A percentile compares a stretch with the other conserved stretches of the same genome.
phyloP scores from a whole-genome alignment of 2,113 vertebrate species.

The Hyla sarda region DNA sequence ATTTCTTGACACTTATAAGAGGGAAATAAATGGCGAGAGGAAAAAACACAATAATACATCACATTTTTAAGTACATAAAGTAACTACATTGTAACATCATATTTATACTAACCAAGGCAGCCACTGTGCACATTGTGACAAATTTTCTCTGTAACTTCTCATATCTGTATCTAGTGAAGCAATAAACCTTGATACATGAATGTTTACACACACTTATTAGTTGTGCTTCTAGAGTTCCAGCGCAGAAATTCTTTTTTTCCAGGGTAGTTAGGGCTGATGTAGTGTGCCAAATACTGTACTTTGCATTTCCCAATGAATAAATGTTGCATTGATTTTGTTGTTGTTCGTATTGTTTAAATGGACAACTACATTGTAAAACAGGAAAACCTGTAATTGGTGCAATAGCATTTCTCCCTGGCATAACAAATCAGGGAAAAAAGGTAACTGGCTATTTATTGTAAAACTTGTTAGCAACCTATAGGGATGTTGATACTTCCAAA shows the following conservation, averaged over 20 bases:
- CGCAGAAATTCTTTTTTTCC: slow-evolving; percentile 27
- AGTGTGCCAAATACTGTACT: neutral
- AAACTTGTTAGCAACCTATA: too few relatives aligned
- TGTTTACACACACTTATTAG: slow-evolving; percentile 40
- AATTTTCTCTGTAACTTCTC: slow-evolving; percentile 15
- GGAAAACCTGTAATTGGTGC: neutral
- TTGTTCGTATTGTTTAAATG: neutral
- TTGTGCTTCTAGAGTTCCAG: slow-evolving; percentile 21
- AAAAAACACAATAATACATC: slow-evolving; percentile 28
- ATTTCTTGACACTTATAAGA: slow-evolving; percentile 35
- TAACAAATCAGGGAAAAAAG: too few relatives aligned
- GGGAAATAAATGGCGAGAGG: slow-evolving; percentile 11
- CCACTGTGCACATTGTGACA: slow-evolving; percentile 16
- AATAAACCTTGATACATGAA: slow-evolving; percentile 36
- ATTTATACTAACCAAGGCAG: slow-evolving; percentile 12
- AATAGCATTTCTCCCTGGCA: neutral
- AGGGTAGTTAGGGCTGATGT: slow-evolving; percentile 11
- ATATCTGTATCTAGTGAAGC: slow-evolving; percentile 10
- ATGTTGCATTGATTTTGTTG: neutral
- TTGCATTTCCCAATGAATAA: neutral
- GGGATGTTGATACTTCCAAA: too few relatives aligned
- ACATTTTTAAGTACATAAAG: slow-evolving; percentile 17
- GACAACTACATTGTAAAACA: neutral
- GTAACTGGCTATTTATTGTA: too few relatives aligned
- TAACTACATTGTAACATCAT: slow-evolving; percentile 23